These are phyloP conservation scores for Chrysodeixis includens DNA, from an alignment of 2,888 invertebrate species.

Conservation along the genomic window DNA sequence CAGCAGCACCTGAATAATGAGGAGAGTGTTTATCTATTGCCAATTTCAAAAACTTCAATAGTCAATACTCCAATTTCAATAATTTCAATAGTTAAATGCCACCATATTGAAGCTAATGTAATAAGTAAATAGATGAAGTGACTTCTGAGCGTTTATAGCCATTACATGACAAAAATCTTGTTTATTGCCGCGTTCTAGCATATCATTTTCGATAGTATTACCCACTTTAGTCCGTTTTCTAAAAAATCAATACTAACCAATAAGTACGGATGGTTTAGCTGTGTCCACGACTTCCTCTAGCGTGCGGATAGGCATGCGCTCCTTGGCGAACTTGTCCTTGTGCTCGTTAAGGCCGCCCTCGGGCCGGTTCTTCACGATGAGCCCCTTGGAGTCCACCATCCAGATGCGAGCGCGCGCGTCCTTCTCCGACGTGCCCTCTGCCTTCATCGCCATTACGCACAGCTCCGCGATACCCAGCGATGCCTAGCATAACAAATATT, in stretches of 20 bases:
- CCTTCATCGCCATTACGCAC: constrained; percentile 97
- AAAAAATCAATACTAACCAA: constrained; percentile 93
- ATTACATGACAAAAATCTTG: too few relatives aligned
- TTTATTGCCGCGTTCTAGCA: too few relatives aligned
- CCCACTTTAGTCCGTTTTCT: too few relatives aligned
- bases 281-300: constrained; percentile 94
- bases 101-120: too few relatives aligned
- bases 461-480: constrained; percentile 97
- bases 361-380: constrained; percentile 96
- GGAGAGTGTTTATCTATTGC: too few relatives aligned
- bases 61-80: too few relatives aligned
- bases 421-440: constrained; percentile 93
- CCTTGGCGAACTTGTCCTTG: constrained; percentile 95
- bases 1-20: constrained; percentile 93
- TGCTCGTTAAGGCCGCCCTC: constrained; percentile 94
- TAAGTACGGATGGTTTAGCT: constrained; percentile 96
- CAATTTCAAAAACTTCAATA: too few relatives aligned
- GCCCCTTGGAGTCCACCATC: constrained; percentile 98
- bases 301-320: constrained; percentile 92
- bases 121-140: too few relatives aligned
- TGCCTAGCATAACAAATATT: constrained; percentile 89
- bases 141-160: too few relatives aligned
- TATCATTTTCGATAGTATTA: too few relatives aligned
- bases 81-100: too few relatives aligned
- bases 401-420: constrained; percentile 96